Base-by-base conservation (phyloP, 2,113 vertebrate genomes). In the Leptodactylus fuscus region DNA sequence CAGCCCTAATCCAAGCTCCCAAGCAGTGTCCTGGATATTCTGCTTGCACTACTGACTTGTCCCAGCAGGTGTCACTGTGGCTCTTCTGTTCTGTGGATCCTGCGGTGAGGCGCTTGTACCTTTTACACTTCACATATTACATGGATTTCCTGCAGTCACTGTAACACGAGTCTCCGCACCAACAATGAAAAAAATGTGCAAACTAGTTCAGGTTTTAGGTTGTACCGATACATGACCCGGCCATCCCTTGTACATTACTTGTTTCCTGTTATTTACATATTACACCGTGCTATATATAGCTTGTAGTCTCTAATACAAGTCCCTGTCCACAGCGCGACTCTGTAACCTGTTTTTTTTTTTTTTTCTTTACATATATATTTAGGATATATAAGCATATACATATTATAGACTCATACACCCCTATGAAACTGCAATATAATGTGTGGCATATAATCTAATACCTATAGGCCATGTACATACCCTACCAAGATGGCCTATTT, bases 21-120 rank as follows among this genome's bases (percentile, higher is more conserved):
- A 49, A 49, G 12, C 18, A 51, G 2, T 51, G 49, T 62, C 24
- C 24, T 27, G 58, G 10, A 29, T 62, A 12, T 62, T 34, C 11
- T 44, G 5, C 24, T 44, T 73, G 70, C 10, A 65, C 3, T 67
- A 15, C 70, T 27, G 5, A 29, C 11, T n/a, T 27, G 48, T 20
- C 4, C 55, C 82, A 49, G 27, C 51, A 84, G 82, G 58, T 76
- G 82, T 44, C 71, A 84, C 11, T 36, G 34, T 13, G 20, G 58
- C 67, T 36, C 18, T 81, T 38, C 9, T 20, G 11, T 62, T 29
- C 18, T 34, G 22, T 9, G 53, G 4, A 13, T 20, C 20, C 53
- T 41, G 55, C 36, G 38, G 34, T 22, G 53, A 22, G 7, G 18
- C 10, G 11, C 46, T 62, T 16, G n/a, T 22, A 20, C n/a, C 2